Evolutionary conservation across 1,140 invertebrate genomes (phyloP), one percentile per base, ranked within the genome.

Genomic region (Cecropterus lyciades): DNA sequence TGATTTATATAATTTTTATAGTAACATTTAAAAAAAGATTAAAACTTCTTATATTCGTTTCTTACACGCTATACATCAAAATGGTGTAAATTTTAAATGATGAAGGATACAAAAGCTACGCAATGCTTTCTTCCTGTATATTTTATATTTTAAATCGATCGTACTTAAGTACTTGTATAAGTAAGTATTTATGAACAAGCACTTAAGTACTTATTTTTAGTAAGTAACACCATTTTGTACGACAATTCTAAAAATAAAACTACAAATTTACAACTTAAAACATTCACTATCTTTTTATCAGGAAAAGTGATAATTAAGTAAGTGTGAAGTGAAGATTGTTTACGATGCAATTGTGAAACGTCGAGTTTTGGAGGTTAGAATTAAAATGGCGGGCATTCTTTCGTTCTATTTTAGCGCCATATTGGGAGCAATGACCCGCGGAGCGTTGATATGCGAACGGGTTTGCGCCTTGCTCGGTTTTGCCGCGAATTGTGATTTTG

Each of bases 341-440:
- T 75, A 79, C 69, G 68, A 77, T 77, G 70, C 51, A 62, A 62
- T 79, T 84, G 81, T 84, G 75, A 75, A 79, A 79, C 75, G 75
- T n/a, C n/a, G n/a, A 17, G 33, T 60, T 79, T 85, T 85, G 70
- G 84, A 85, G 84, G 84, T 85, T 85, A 80, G 72, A 84, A 80
- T 80, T 79, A 78, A 81, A 84, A 82, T 85, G 79, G 85, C 83
- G 85, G 77, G 83, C 80, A 82, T 85, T 83, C 82, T 85, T 82
- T 75, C 70, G 80, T 85, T 85, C 85, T 87, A 87, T 87, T 87
- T 85, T 83, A 77, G 77, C 85, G 82, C 85, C 80, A 82, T 84
- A 70, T 84, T 79, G 81, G 70, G 81, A 62, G 72, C 79, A 69
- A 64, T 84, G 83, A 84, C 81, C 79, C 69, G 77, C 40, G 70